These are phyloP conservation scores for Lordiphosa clarofinis DNA, from an alignment of 1,140 invertebrate genomes.

Conservation along the genomic window DNA sequence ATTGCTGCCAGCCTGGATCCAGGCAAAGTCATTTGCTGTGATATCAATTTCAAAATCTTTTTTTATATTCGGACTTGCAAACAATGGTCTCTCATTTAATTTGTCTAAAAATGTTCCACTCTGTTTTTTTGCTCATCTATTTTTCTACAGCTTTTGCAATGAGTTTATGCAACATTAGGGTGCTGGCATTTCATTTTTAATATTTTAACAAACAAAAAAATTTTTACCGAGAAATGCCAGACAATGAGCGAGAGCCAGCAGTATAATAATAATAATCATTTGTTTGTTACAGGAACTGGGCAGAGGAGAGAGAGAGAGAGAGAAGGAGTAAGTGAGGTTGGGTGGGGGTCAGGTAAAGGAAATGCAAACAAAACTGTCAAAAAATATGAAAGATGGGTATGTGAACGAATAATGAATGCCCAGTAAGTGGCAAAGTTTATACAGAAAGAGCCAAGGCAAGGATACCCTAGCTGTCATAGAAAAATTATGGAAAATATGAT, in stretches of 20 bases:
- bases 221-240: constrained; percentile 13
- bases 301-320: too few species aligned
- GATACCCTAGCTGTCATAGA: too few species aligned
- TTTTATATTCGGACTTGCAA: too few species aligned
- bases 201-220: constrained; percentile 56
- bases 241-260: constrained; percentile 44
- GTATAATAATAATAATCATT: constrained; percentile 36
- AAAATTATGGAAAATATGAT: too few species aligned
- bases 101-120: constrained; percentile 32
- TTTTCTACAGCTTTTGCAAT: constrained; percentile 18
- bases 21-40: not conserved
- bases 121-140: constrained; percentile 14
- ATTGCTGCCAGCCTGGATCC: too few species aligned
- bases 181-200: constrained; percentile 43
- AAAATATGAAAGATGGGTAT: constrained; percentile 32
- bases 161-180: constrained; percentile 35
- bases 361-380: constrained; percentile 67
- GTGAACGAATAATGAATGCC: too few species aligned
- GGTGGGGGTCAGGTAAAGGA: constrained; percentile 26
- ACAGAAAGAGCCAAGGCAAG: too few species aligned
- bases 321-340: not conserved
- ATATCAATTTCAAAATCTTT: too few species aligned
- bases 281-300: not conserved
- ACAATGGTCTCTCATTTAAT: constrained; percentile 46
- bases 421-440: too few species aligned